Evolutionary conservation across 2,797 vertebrate species (phyloP).

Genomic region (Phataginus tetradactyla): DNA sequence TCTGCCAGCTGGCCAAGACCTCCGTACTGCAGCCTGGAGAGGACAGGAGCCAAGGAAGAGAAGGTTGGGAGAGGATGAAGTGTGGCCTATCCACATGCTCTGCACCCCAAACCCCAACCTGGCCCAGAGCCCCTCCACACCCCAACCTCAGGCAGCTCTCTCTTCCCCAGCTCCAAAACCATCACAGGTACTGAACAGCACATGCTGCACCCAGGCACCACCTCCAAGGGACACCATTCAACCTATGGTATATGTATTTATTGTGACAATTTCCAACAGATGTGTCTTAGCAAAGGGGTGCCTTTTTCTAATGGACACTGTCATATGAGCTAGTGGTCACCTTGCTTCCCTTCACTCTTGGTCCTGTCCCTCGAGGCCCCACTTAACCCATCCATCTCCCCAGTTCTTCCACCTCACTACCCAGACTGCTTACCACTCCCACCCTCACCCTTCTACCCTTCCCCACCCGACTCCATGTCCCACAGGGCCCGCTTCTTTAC

Average conservation of each 20-base stretch:
- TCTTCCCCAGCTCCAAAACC: neutral
- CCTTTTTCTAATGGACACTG: neutral
- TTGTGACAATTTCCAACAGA: neutral
- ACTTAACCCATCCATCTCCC: neutral
- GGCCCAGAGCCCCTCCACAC: neutral
- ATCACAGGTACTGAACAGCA: neutral
- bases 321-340: neutral
- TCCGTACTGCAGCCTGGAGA: constrained; percentile 91
- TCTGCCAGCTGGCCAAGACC: constrained; percentile 95
- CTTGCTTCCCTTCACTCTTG: neutral
- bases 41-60: neutral
- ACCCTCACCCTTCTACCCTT: neutral
- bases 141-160: neutral
- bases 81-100: neutral
- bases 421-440: neutral
- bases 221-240: neutral
- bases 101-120: neutral
- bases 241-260: neutral
- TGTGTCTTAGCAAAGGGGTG: neutral
- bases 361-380: neutral
- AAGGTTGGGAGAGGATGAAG: neutral
- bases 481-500: constrained; percentile 80
- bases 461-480: neutral
- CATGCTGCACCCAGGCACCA: neutral
- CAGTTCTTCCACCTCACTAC: neutral